Conservation (phyloP, 2,113 vertebrate genomes). For the Acrocephalus kingi region DNA sequence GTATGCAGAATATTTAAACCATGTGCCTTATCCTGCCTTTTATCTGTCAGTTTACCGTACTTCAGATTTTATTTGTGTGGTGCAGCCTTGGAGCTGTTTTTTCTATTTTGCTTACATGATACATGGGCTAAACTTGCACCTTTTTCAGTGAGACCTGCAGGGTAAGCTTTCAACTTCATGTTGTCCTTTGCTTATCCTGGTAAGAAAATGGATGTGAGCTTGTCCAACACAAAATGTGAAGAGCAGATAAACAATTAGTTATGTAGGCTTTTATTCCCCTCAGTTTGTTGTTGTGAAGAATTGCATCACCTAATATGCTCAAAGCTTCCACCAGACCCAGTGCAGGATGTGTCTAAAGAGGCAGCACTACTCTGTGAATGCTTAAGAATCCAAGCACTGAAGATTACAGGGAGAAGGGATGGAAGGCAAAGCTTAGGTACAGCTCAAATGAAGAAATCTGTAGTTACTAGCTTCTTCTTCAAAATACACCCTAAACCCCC, state of each 20-base stretch:
- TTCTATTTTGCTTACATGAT: neutral
- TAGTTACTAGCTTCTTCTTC: neutral
- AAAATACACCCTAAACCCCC: neutral
- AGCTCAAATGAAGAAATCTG: neutral
- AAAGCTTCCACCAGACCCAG: neutral
- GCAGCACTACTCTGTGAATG: neutral
- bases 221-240: neutral
- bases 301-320: neutral
- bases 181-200: neutral
- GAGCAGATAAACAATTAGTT: neutral
- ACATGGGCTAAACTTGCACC: neutral
- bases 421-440: neutral
- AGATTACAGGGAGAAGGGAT: neutral
- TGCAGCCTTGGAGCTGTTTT: neutral
- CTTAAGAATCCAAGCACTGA: neutral
- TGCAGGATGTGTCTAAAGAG: neutral
- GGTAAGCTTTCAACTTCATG: neutral
- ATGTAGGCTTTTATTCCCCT: neutral
- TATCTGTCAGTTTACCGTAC: neutral
- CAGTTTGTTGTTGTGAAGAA: neutral
- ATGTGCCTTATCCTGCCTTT: neutral
- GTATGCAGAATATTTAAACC: neutral
- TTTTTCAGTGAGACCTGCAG: neutral
- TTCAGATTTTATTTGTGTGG: neutral
- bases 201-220: neutral